phyloP scores from a whole-genome alignment of 2,888 invertebrate genomes.

The Drosophila ustulata region DNA sequence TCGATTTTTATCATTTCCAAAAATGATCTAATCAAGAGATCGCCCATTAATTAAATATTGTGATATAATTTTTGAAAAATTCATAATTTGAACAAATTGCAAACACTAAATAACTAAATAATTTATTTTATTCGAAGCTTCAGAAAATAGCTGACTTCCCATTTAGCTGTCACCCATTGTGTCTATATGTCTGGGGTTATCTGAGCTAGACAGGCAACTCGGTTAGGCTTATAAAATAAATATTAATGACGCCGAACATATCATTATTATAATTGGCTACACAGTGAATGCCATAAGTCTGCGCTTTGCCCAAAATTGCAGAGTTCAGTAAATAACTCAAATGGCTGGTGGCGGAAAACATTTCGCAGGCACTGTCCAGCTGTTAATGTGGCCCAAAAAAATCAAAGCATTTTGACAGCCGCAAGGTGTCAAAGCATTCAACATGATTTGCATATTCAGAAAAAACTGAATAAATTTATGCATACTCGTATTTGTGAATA shows the following conservation, averaged over 20 bases:
- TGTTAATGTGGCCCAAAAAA: constrained; percentile 18
- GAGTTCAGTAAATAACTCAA: too few species aligned
- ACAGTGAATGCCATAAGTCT: constrained; percentile 33
- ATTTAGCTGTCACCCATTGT: too few species aligned
- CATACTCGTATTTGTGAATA: not conserved
- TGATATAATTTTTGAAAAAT: too few species aligned
- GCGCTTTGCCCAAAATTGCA: not conserved
- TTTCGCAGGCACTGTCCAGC: constrained; percentile 10
- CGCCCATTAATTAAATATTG: too few species aligned
- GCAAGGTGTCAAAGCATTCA: constrained; percentile 42
- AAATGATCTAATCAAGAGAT: too few species aligned
- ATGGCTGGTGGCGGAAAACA: not conserved
- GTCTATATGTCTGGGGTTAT: too few species aligned
- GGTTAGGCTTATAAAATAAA: constrained; percentile 58
- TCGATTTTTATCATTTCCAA: too few species aligned
- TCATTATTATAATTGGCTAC: constrained; percentile 56
- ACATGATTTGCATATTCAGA: constrained; percentile 43
- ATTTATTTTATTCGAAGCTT: too few species aligned
- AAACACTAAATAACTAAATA: too few species aligned
- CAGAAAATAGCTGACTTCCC: constrained; percentile 4
- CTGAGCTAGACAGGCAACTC: too few species aligned
- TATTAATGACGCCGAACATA: constrained; percentile 29
- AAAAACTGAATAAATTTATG: constrained; percentile 19
- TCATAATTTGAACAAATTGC: too few species aligned
- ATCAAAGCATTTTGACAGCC: constrained; percentile 28